Evolutionary conservation across 2,888 invertebrate genomes (phyloP).

Genomic region (Proisotoma minuta): DNA sequence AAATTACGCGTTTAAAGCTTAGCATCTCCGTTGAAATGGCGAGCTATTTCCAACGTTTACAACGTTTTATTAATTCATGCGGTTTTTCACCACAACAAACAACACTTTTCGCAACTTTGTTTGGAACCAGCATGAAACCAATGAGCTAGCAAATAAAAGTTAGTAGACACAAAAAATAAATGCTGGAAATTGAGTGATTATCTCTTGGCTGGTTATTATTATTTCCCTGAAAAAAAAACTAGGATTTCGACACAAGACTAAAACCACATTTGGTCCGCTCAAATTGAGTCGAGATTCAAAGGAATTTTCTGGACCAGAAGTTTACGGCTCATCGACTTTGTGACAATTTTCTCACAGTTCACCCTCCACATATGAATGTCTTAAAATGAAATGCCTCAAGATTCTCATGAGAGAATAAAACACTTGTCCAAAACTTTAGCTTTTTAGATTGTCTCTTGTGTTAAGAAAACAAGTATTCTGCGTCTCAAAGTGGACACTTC

Average conservation of each 20-base stretch:
- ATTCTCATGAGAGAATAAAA: not conserved
- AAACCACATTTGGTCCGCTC: constrained; percentile 4
- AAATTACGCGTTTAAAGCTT: not conserved
- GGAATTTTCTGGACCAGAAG: constrained; percentile 11
- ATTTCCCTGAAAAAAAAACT: not conserved
- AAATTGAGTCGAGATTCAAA: constrained; percentile 7
- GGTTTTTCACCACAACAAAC: constrained; percentile 4
- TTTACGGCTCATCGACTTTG: constrained; percentile 17
- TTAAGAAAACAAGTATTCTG: no score
- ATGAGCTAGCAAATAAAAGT: no score
- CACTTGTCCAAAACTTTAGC: not conserved
- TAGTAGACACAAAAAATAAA: no score
- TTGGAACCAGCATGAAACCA: not conserved
- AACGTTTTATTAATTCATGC: not conserved
- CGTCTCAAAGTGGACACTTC: no score
- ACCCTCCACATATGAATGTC: not conserved
- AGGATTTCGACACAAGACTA: not conserved
- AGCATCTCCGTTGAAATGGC: not conserved
- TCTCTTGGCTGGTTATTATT: not conserved
- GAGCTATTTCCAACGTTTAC: not conserved
- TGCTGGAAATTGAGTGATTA: no score
- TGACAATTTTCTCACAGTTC: constrained; percentile 19
- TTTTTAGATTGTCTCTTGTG: no score
- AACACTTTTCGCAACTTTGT: not conserved
- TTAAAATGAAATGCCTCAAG: not conserved